Conservation (phyloP, 2,888 invertebrate genomes). For the Diloba caeruleocephala region DNA sequence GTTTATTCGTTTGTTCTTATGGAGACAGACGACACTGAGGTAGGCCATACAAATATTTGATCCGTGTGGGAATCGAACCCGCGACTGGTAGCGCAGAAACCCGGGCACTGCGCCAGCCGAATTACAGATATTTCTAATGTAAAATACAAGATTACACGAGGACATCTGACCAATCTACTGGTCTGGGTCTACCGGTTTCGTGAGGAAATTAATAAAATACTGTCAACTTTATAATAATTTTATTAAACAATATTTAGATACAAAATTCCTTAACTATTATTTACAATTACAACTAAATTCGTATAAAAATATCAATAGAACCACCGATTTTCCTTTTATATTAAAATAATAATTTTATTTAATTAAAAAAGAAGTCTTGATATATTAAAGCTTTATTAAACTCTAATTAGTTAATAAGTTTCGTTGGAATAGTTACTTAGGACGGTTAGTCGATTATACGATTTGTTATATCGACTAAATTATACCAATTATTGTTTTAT, state of each 20-base stretch:
- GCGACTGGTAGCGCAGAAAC: no score
- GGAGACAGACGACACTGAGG: no score
- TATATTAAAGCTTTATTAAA: slow-evolving; percentile 68
- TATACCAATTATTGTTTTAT: no score
- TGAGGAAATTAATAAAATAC: slow-evolving; percentile 9
- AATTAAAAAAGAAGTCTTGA: slow-evolving; percentile 63
- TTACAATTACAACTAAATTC: slow-evolving; percentile 71
- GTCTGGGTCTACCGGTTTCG: no score
- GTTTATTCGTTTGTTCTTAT: no score
- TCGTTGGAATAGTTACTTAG: slow-evolving; percentile 27
- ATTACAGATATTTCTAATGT: no score
- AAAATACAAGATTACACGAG: no score
- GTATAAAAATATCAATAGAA: slow-evolving; percentile 64
- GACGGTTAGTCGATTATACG: slow-evolving; percentile 5
- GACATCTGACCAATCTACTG: no score
- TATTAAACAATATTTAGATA: slow-evolving; percentile 81
- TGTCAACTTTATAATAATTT: slow-evolving; percentile 55
- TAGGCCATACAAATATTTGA: no score
- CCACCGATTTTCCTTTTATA: slow-evolving; percentile 59
- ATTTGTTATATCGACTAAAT: slow-evolving; percentile 8
- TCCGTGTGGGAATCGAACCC: no score
- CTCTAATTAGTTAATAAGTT: slow-evolving; percentile 39
- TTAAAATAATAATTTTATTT: slow-evolving; percentile 32
- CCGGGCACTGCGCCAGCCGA: no score
- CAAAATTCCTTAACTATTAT: slow-evolving; percentile 77